These are phyloP conservation scores for Tetraodon nigroviridis DNA, from an alignment of 2,113 vertebrate species.

Conservation along the genomic window DNA sequence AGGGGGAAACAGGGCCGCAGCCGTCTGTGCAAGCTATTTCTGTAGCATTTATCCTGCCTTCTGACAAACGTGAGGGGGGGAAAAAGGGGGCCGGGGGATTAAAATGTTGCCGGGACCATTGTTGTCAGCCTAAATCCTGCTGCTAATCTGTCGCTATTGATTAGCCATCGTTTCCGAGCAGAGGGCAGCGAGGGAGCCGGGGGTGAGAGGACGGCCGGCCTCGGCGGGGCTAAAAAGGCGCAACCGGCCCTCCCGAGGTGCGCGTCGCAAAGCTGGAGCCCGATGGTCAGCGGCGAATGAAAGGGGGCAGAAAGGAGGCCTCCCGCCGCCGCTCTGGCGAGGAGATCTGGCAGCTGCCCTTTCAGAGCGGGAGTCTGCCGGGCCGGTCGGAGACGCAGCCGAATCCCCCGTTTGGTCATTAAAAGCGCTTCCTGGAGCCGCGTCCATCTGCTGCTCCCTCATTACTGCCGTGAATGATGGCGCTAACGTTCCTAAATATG, in stretches of 20 bases:
- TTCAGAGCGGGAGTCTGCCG: constrained; percentile 63
- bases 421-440: constrained; percentile 68
- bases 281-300: constrained; percentile 23
- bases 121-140: constrained; percentile 70
- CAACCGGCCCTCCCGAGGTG: constrained; percentile 38
- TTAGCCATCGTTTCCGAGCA: constrained; percentile 65
- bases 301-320: constrained; percentile 44
- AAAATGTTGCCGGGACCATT: constrained; percentile 62
- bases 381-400: constrained; percentile 57
- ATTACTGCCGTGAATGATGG: constrained; percentile 72
- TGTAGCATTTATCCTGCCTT: constrained; percentile 46
- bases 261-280: constrained; percentile 35
- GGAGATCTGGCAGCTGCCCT: constrained; percentile 66
- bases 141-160: constrained; percentile 73
- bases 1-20: constrained; percentile 25
- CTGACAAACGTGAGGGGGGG: constrained; percentile 35
- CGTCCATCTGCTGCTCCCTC: constrained; percentile 73
- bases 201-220: constrained; percentile 53
- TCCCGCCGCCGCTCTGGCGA: constrained; percentile 60
- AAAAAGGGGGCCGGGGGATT: constrained; percentile 53
- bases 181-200: constrained; percentile 36
- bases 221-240: constrained; percentile 33
- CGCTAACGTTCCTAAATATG: constrained; percentile 68
- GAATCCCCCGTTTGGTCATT: constrained; percentile 70
- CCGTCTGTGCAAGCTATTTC: constrained; percentile 49